Evolutionary conservation across 2,888 invertebrate species (phyloP), one percentile per base, ranked within the genome.

Genomic region (Oscheius myriophilus): DNA sequence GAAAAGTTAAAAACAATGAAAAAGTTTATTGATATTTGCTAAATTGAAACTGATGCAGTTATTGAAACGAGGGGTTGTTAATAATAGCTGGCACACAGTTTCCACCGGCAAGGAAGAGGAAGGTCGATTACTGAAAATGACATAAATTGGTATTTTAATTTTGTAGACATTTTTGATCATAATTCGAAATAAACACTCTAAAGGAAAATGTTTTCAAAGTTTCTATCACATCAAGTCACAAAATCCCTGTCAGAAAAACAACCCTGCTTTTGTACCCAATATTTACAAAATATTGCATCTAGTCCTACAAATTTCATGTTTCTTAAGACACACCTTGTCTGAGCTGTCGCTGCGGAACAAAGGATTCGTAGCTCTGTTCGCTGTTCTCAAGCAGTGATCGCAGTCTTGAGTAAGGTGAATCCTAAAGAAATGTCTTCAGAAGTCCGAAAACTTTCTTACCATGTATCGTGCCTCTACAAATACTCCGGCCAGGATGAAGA

Each of bases 1-100:
- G n/a, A n/a, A 33, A 54, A 33, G 9, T 3, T 33, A 26, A 33
- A 16, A 61, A 61, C 61, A 61, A 33, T 26, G 26, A 26, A 46
- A 45, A 49, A 18, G 61, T 61, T 61, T 61, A 61, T 61, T 61
- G 21, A 33, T 11, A 49, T 39, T 7, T 61, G 61, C 61, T 61
- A 61, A 45, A 39, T 11, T 49, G 43, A 43, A 25, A 43, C 42
- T 42, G 45, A 42, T 12, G 57, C 39, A 57, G 46, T 21, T 54
- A 16, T 23, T 54, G 53, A 54, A 39, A 12, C n/a, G 42, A 43
- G 41, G 41, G 21, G n/a, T 41, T n/a, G 18, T 61, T 53, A 63
- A 51, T 63, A 63, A 39, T 63, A 63, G 45, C 63, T 63, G 43
- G 63, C 63, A 53, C 63, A 63, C 18, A 63, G 52, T 52, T 63